These are phyloP conservation scores for Malacoctenus gilli DNA, from an alignment of 2,797 vertebrate species.

Conservation along the genomic window DNA sequence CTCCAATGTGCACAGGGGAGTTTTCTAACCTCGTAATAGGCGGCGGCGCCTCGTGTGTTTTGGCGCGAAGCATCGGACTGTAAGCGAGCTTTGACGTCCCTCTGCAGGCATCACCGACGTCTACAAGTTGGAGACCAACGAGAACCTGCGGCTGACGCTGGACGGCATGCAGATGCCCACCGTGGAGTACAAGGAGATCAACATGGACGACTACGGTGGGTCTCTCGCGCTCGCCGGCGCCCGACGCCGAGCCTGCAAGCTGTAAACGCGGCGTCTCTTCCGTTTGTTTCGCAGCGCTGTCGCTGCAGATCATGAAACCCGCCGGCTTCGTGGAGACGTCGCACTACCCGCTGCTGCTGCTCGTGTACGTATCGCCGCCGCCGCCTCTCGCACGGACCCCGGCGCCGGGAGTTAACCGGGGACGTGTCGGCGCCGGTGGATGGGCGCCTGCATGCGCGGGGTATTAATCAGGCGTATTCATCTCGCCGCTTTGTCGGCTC, in stretches of 20 bases:
- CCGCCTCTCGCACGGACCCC: background rate
- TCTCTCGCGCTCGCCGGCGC: too few relatives aligned
- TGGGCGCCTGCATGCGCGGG: conserved; percentile 4
- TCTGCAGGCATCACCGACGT: conserved; percentile 80
- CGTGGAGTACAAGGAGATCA: conserved; percentile 87
- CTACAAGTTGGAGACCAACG: conserved; percentile 89
- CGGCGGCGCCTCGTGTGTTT: too few relatives aligned
- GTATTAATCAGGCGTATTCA: conserved; percentile 51
- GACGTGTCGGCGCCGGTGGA: conserved; percentile 14
- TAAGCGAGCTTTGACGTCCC: conserved; percentile 4
- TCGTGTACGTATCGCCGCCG: conserved; percentile 86
- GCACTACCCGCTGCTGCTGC: conserved; percentile 92
- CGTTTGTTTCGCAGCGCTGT: conserved; percentile 79
- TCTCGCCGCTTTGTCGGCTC: conserved; percentile 33
- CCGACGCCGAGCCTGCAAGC: too few relatives aligned
- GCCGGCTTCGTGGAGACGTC: conserved; percentile 86
- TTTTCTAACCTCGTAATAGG: too few relatives aligned
- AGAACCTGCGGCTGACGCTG: conserved; percentile 82
- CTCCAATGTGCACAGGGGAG: too few relatives aligned
- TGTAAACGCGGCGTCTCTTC: too few relatives aligned
- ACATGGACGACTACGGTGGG: conserved; percentile 92
- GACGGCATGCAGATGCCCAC: conserved; percentile 92
- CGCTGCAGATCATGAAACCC: conserved; percentile 94
- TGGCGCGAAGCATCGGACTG: too few relatives aligned
- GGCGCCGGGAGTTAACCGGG: background rate